phyloP scores from a whole-genome alignment of 2,888 invertebrate species.

The Sepiola atlantica region DNA sequence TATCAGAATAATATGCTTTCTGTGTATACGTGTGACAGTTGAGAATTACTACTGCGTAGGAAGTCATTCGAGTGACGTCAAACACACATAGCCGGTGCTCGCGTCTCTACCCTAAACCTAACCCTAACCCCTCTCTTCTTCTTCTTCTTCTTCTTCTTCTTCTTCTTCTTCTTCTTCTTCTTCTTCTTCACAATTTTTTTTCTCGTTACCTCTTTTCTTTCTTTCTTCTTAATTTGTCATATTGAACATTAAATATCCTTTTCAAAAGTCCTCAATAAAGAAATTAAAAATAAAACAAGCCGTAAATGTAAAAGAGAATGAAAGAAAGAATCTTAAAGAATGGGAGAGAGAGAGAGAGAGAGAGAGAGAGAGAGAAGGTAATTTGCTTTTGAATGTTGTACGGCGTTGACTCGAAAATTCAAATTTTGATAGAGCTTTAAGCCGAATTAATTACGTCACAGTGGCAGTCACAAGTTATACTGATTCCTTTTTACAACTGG shows the following conservation, averaged over 20 bases:
- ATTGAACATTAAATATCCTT: neutral
- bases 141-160: no score
- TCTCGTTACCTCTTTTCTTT: neutral
- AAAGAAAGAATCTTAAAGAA: no score
- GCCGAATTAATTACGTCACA: neutral
- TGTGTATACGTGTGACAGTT: neutral
- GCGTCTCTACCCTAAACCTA: no score
- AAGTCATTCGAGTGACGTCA: neutral
- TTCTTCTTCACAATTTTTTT: neutral
- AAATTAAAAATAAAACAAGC: no score
- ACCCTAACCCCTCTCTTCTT: neutral
- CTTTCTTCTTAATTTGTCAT: neutral
- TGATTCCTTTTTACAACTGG: neutral
- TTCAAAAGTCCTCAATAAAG: neutral
- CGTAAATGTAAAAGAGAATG: no score
- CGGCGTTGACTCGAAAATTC: neutral
- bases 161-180: neutral
- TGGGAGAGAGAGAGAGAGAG: no score
- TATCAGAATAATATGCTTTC: neutral
- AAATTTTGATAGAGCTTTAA: constrained; percentile 9
- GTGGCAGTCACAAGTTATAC: neutral
- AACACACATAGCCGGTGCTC: neutral
- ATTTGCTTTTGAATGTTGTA: no score
- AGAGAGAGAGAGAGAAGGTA: no score
- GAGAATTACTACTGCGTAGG: neutral